These are phyloP conservation scores for Cyanoliseus patagonus DNA, from an alignment of 2,113 vertebrate genomes.

Conservation along the genomic window DNA sequence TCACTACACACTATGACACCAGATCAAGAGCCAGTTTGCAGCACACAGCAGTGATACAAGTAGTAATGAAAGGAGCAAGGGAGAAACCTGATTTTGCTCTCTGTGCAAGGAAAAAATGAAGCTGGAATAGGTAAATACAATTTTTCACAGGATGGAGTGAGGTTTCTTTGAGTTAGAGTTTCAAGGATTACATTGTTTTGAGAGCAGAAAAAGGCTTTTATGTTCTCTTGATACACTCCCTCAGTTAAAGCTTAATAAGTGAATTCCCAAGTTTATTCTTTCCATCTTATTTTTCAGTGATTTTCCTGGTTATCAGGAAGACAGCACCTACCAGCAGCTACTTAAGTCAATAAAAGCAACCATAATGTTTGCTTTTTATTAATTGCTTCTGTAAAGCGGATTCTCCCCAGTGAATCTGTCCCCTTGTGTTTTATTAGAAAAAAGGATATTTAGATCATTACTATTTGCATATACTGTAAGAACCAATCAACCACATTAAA, in stretches of 20 bases:
- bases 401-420: not conserved
- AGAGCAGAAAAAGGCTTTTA: not conserved
- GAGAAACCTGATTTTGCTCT: not conserved
- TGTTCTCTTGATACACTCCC: not conserved
- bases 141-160: not conserved
- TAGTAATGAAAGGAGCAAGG: not conserved
- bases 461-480: not conserved
- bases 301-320: not conserved
- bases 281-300: not conserved
- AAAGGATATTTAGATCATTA: not conserved
- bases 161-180: not conserved
- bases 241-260: not conserved
- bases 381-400: not conserved
- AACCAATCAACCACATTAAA: not conserved
- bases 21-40: not conserved
- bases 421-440: not conserved
- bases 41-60: rapidly evolving
- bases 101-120: not conserved
- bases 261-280: not conserved
- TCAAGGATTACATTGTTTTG: not conserved
- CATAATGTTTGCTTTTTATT: not conserved
- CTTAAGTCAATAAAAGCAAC: not conserved
- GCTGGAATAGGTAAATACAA: not conserved
- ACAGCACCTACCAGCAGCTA: not conserved
- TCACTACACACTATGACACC: rapidly evolving